Conservation (phyloP, 2,888 invertebrate genomes). For the Rhopalosiphum nymphaeae region DNA sequence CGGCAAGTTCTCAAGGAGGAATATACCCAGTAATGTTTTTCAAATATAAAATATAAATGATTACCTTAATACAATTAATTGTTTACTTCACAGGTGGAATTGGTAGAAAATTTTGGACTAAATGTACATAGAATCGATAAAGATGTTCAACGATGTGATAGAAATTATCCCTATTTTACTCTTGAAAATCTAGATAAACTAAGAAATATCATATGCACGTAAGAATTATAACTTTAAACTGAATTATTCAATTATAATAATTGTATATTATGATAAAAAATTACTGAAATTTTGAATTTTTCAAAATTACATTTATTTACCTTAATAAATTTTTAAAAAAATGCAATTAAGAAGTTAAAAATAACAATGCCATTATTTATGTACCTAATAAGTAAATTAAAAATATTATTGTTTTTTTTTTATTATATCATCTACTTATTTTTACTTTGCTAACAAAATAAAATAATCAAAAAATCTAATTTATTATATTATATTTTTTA, state of each 20-base stretch:
- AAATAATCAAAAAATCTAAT: conserved; percentile 37
- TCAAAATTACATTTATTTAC: not conserved
- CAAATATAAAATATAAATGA: not conserved
- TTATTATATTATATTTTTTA: conserved; percentile 69
- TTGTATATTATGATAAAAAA: not conserved
- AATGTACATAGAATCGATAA: conserved; percentile 96
- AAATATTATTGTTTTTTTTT: not conserved
- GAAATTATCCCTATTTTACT: conserved; percentile 94
- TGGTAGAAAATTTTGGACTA: conserved; percentile 86
- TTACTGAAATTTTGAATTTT: not conserved
- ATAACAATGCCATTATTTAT: not conserved
- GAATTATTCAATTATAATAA: not conserved
- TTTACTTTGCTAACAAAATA: not conserved
- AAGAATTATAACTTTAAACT: conserved; percentile 70
- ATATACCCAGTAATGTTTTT: conserved; percentile 79
- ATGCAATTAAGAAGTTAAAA: not conserved
- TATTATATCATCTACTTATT: not conserved
- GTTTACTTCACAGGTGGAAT: conserved; percentile 77
- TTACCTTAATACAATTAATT: not conserved
- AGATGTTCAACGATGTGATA: conserved; percentile 94
- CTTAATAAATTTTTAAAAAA: not conserved
- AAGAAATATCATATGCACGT: conserved; percentile 96
- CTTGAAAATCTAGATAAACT: conserved; percentile 89
- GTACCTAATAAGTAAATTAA: not conserved
- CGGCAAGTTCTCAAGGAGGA: conserved; percentile 92